A percentile compares a stretch with the other conserved stretches of the same genome.
phyloP scores from a whole-genome alignment of 2,888 invertebrate species.

The Onchidella celtica region DNA sequence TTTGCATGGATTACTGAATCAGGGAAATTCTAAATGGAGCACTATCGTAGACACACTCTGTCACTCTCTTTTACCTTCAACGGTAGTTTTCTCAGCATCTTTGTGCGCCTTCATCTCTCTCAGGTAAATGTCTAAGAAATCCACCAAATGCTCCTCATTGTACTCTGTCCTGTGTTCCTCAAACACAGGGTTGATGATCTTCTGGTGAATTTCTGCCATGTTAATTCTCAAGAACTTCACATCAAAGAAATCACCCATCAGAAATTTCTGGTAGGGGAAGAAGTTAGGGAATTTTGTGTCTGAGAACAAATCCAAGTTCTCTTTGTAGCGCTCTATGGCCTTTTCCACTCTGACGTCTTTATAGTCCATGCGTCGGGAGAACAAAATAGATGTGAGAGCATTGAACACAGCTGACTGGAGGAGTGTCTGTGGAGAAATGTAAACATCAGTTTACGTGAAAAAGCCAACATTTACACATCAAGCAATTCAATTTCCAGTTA shows the following conservation, averaged over 20 bases:
- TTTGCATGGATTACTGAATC: too few relatives aligned
- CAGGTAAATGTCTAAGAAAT: constrained; percentile 46
- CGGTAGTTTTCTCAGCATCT: constrained; percentile 34
- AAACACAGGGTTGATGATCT: constrained; percentile 47
- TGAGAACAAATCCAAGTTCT: constrained; percentile 54
- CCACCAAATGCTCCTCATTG: constrained; percentile 29
- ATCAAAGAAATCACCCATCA: constrained; percentile 55
- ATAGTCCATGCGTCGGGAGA: constrained; percentile 44
- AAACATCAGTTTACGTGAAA: background rate
- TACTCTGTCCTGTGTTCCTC: constrained; percentile 43
- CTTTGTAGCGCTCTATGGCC: constrained; percentile 45
- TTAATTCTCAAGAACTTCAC: constrained; percentile 54
- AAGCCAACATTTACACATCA: background rate
- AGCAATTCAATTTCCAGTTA: background rate
- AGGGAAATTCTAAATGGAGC: too few relatives aligned
- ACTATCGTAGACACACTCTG: too few relatives aligned
- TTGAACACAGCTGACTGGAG: constrained; percentile 45
- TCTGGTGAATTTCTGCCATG: constrained; percentile 55
- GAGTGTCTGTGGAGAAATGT: constrained; percentile 12
- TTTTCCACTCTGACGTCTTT: constrained; percentile 47
- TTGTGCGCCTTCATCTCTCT: constrained; percentile 42
- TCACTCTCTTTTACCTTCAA: constrained; percentile 39
- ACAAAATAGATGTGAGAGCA: constrained; percentile 22
- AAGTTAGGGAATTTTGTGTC: constrained; percentile 54
- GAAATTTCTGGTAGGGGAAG: constrained; percentile 55